These are phyloP conservation scores for Perca flavescens DNA, from an alignment of 2,113 vertebrate genomes.

Conservation along the genomic window DNA sequence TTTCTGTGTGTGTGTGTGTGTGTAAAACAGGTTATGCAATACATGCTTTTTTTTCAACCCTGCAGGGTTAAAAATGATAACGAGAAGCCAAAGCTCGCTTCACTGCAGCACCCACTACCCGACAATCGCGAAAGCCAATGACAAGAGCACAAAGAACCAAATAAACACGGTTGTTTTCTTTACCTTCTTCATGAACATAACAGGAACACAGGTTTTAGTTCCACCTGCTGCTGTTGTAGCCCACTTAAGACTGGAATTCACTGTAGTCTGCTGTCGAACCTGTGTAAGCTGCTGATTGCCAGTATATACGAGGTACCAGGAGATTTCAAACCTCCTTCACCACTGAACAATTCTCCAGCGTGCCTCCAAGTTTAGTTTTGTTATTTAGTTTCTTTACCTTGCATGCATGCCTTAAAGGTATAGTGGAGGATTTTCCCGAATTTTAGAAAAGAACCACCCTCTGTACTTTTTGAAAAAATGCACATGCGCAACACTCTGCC, in stretches of 20 bases:
- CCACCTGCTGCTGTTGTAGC: too few relatives aligned
- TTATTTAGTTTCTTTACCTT: too few relatives aligned
- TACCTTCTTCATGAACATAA: neutral
- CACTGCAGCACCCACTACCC: neutral
- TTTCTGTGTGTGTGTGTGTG: constrained; percentile 13
- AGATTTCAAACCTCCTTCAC: neutral
- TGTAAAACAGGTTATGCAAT: neutral
- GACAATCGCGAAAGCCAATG: neutral
- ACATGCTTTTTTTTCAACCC: neutral
- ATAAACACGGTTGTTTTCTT: neutral
- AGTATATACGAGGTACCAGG: neutral
- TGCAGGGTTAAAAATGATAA: constrained; percentile 11
- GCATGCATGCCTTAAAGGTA: too few relatives aligned
- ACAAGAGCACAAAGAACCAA: neutral
- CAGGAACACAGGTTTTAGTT: neutral
- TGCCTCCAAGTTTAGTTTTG: too few relatives aligned
- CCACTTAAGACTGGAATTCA: too few relatives aligned
- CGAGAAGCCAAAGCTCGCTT: neutral
- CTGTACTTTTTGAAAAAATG: too few relatives aligned
- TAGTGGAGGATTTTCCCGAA: too few relatives aligned
- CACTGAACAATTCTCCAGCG: too few relatives aligned
- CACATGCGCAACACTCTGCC: too few relatives aligned
- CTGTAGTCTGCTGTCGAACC: too few relatives aligned
- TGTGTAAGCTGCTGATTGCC: neutral
- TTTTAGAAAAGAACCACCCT: too few relatives aligned